phyloP scores from a whole-genome alignment of 2,113 vertebrate species.

The Motacilla tschutschensis region DNA sequence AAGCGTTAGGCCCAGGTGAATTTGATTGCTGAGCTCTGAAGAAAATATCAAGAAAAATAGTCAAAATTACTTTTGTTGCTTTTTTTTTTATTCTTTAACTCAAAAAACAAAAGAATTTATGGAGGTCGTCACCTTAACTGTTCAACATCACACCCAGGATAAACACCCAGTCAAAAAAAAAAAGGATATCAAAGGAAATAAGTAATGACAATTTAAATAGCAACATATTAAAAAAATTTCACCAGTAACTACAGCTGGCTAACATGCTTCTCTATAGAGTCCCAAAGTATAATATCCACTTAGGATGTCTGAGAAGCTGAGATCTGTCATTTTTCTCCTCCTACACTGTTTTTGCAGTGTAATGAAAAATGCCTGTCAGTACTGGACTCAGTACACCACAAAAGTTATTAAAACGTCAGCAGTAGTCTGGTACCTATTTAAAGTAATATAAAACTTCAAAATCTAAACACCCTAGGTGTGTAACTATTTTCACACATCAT shows the following conservation, averaged over 20 bases:
- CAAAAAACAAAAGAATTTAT: neutral
- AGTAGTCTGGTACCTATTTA: neutral
- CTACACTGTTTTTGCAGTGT: neutral
- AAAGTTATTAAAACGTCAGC: neutral
- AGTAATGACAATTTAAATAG: neutral
- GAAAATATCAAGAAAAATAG: neutral
- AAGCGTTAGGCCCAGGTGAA: neutral
- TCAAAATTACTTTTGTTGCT: neutral
- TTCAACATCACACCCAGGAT: neutral
- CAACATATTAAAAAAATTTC: neutral
- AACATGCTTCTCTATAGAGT: neutral
- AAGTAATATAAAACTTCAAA: neutral
- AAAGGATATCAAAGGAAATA: neutral
- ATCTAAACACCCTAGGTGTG: neutral
- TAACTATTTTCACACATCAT: neutral
- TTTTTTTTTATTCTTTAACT: neutral
- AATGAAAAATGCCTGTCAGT: neutral
- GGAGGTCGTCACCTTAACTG: neutral
- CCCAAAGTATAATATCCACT: neutral
- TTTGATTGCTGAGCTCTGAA: neutral
- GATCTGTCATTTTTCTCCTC: neutral
- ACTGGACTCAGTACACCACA: neutral
- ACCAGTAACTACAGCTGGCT: neutral
- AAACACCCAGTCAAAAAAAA: accelerated
- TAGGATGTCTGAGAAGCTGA: neutral